Evolutionary conservation across 2,888 invertebrate genomes (phyloP).

Genomic region (Antitype chi): DNA sequence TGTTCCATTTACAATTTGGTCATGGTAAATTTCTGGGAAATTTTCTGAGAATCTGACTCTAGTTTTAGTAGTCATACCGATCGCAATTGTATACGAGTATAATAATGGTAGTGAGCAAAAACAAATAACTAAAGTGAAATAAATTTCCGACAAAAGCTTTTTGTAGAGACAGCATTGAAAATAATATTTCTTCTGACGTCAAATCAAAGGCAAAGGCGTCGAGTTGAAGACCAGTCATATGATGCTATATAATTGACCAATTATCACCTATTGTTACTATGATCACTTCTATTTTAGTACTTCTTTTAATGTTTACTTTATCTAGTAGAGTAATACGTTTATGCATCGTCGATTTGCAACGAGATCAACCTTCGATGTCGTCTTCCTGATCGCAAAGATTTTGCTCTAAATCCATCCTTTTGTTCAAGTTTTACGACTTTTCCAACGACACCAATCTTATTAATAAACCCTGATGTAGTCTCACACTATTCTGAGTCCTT

Average conservation of each 20-base stretch:
- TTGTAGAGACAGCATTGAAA: conserved; percentile 3
- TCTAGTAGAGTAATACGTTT: conserved; percentile 53
- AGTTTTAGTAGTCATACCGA: neutral
- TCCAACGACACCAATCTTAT: conserved; percentile 15
- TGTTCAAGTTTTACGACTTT: conserved; percentile 37
- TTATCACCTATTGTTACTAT: conserved; percentile 60
- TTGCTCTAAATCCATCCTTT: conserved; percentile 56
- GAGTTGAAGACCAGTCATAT: conserved; percentile 50
- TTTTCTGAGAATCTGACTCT: neutral
- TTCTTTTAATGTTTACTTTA: conserved; percentile 46
- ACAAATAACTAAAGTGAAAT: conserved; percentile 16
- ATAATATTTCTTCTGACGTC: conserved; percentile 43
- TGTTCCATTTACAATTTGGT: conserved; percentile 24
- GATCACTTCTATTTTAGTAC: conserved; percentile 52
- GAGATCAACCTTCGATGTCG: conserved; percentile 71
- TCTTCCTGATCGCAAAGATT: conserved; percentile 70
- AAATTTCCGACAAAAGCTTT: conserved; percentile 22
- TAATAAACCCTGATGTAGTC: conserved; percentile 21
- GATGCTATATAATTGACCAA: conserved; percentile 60
- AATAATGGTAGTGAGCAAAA: conserved; percentile 4
- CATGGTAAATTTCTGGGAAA: conserved; percentile 7
- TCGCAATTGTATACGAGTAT: neutral
- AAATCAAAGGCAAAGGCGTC: conserved; percentile 43
- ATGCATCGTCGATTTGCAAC: conserved; percentile 72
- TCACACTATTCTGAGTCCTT: conserved; percentile 36